Percentiles rank a stretch among this genome's conserved stretches.
phyloP scores from a whole-genome alignment of 2,797 vertebrate species.

The Clarias laeviceps region DNA sequence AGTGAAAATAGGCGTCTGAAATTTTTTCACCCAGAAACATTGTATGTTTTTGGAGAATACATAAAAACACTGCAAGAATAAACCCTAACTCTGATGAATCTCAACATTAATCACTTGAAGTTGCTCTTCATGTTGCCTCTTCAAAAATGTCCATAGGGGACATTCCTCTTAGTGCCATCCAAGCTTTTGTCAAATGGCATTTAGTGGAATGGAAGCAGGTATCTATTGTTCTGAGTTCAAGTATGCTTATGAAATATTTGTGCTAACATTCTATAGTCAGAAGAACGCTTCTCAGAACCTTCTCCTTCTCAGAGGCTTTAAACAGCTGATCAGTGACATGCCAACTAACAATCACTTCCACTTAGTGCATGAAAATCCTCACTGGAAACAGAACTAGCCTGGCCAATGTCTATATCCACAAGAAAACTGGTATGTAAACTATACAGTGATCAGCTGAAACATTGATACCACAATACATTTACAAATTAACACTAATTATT shows the following conservation, averaged over 20 bases:
- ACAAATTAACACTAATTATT: no score
- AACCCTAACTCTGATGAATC: neutral
- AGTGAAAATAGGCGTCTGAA: neutral
- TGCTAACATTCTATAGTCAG: neutral
- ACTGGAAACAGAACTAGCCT: neutral
- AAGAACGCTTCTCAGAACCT: neutral
- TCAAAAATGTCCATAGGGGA: neutral
- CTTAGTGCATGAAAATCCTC: neutral
- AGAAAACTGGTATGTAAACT: neutral
- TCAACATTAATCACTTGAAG: neutral
- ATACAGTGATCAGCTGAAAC: neutral
- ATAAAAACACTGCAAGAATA: neutral
- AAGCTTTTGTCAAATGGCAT: neutral
- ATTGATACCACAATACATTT: no score
- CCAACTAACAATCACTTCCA: neutral
- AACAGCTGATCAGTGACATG: neutral
- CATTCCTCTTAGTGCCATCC: neutral
- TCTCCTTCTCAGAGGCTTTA: neutral
- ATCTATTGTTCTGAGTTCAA: neutral
- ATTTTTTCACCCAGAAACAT: neutral
- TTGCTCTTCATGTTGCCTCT: neutral
- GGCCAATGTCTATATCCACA: neutral
- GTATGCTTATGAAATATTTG: neutral
- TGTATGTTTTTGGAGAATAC: neutral
- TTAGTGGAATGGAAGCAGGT: neutral